Evolutionary conservation across 2,888 invertebrate genomes (phyloP).

Genomic region (Idaea dimidiata): DNA sequence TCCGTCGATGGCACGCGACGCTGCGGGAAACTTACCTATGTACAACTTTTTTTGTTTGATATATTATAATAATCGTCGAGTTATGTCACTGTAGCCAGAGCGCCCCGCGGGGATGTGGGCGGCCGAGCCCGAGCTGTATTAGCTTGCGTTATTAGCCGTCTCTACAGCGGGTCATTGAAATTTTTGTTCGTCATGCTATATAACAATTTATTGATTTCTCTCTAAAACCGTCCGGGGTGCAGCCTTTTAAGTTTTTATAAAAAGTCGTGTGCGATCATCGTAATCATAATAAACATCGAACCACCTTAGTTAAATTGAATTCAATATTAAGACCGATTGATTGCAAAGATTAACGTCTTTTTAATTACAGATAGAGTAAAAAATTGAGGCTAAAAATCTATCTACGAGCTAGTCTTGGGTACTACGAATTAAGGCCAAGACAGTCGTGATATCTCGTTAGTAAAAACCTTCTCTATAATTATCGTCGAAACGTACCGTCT

Average conservation of each 20-base stretch:
- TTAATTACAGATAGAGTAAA: slow-evolving; percentile 1
- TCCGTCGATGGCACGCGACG: slow-evolving; percentile 67
- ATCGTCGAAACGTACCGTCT: slow-evolving; percentile 38
- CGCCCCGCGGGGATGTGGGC: slow-evolving; percentile 52
- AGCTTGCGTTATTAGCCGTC: slow-evolving; percentile 54
- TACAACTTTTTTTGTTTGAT: slow-evolving; percentile 62
- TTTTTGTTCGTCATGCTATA: slow-evolving; percentile 70
- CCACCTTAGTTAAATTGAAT: background rate
- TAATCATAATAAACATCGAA: background rate
- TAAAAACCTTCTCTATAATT: slow-evolving; percentile 61
- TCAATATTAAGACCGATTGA: slow-evolving; percentile 1
- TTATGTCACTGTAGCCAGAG: slow-evolving; percentile 59
- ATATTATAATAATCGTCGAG: slow-evolving; percentile 68
- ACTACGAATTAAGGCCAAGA: slow-evolving; percentile 28
- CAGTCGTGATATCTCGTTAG: slow-evolving; percentile 56
- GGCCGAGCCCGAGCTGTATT: slow-evolving; percentile 35
- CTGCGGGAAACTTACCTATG: slow-evolving; percentile 62
- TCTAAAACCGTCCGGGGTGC: slow-evolving; percentile 6
- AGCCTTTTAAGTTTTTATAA: background rate
- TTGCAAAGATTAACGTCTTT: slow-evolving; percentile 2
- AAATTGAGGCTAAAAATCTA: background rate
- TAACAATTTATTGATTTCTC: slow-evolving; percentile 55
- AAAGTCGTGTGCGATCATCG: background rate
- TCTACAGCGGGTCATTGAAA: slow-evolving; percentile 61
- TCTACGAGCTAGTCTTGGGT: slow-evolving; percentile 17